Percentiles rank a stretch among this genome's conserved stretches.
Evolutionary conservation across 2,113 vertebrate species (phyloP).

Genomic region (Pachypanchax playfairii): DNA sequence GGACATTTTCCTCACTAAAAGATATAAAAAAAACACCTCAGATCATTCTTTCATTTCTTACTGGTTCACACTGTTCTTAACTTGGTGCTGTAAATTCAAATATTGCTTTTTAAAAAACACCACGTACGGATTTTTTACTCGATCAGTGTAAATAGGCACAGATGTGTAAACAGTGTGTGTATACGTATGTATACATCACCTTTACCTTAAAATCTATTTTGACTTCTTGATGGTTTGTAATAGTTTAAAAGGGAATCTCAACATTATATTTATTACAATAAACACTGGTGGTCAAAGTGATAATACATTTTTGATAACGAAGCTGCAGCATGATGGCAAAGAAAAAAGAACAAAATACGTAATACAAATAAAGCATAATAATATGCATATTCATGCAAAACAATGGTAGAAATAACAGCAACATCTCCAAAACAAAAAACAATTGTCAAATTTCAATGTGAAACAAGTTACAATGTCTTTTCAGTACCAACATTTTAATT

Average conservation of each 20-base stretch:
- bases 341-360: background rate
- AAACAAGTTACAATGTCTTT: constrained; percentile 66
- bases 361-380: background rate
- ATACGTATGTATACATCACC: too few relatives aligned
- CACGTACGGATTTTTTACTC: too few relatives aligned
- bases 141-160: too few relatives aligned
- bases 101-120: too few relatives aligned
- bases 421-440: constrained; percentile 40
- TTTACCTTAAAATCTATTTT: too few relatives aligned
- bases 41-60: too few relatives aligned
- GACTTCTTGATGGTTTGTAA: too few relatives aligned
- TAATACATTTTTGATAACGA: background rate
- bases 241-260: background rate
- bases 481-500: constrained; percentile 79
- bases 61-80: too few relatives aligned
- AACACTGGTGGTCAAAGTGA: background rate
- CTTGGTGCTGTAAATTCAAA: too few relatives aligned
- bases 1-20: too few relatives aligned
- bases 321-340: background rate
- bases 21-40: too few relatives aligned
- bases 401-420: constrained; percentile 23
- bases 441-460: constrained; percentile 46
- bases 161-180: too few relatives aligned
- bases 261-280: background rate
- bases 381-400: background rate